phyloP scores from a whole-genome alignment of 2,888 invertebrate genomes.

The Gisinianus flammeolus region DNA sequence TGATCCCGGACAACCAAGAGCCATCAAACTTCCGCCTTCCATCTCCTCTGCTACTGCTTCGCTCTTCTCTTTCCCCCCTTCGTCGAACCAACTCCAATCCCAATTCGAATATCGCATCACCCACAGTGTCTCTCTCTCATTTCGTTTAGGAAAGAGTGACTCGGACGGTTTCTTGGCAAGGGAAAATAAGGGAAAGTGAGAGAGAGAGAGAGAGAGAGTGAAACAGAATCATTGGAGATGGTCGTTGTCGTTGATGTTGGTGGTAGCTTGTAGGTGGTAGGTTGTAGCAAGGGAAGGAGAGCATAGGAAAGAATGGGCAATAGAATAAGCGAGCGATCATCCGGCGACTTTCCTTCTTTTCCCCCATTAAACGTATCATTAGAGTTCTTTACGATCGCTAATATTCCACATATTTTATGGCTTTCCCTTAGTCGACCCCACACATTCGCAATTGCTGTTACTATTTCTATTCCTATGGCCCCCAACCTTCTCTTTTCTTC shows the following conservation, averaged over 20 bases:
- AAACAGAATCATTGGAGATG: not conserved
- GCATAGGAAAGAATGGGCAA: too few relatives aligned
- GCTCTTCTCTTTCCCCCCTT: not conserved
- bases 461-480: not conserved
- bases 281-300: too few relatives aligned
- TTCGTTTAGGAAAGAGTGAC: too few relatives aligned
- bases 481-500: not conserved
- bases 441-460: too few relatives aligned
- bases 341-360: too few relatives aligned
- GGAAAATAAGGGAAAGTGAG: not conserved
- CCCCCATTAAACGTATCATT: conserved; percentile 35
- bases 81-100: not conserved
- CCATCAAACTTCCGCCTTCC: not conserved
- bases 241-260: not conserved
- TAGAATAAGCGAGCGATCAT: too few relatives aligned
- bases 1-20: too few relatives aligned
- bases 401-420: not conserved
- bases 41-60: not conserved
- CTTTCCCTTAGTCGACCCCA: too few relatives aligned
- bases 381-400: conserved; percentile 27
- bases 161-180: too few relatives aligned
- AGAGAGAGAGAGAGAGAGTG: too few relatives aligned
- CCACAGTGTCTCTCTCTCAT: too few relatives aligned
- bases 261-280: not conserved
- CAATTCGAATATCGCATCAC: not conserved